Evolutionary conservation across 2,797 vertebrate genomes (phyloP).

Genomic region (Arremon aurantiirostris): DNA sequence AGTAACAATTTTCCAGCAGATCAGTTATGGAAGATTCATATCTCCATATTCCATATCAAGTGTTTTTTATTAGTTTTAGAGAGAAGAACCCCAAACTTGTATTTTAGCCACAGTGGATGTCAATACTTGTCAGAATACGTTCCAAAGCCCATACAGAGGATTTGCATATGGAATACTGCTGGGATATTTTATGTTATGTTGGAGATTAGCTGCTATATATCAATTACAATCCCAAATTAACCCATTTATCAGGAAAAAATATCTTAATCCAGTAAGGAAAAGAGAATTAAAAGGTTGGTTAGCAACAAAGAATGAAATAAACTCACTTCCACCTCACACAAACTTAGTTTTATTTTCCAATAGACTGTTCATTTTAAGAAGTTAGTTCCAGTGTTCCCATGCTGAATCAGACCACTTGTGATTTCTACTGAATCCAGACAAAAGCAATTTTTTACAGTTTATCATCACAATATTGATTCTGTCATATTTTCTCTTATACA

Average conservation of each 20-base stretch:
- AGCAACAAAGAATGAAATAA: neutral
- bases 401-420: slow-evolving; percentile 4
- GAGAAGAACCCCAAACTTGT: neutral
- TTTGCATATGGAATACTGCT: neutral
- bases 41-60: neutral
- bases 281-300: neutral
- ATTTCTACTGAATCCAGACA: slow-evolving; percentile 26
- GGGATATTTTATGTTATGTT: neutral
- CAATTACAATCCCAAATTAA: neutral
- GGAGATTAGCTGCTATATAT: neutral
- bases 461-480: slow-evolving; percentile 67
- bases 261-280: neutral
- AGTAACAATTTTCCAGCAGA: neutral
- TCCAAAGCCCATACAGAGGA: neutral
- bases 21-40: neutral
- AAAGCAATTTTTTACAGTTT: slow-evolving; percentile 59
- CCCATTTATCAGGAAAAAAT: neutral
- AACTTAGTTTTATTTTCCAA: neutral
- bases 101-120: neutral
- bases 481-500: slow-evolving; percentile 32
- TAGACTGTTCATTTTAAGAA: neutral
- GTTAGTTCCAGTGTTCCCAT: neutral
- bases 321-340: neutral
- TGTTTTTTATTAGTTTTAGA: neutral
- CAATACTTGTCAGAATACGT: neutral